Percentiles rank a stretch among this genome's conserved stretches.
These are phyloP conservation scores for Spodoptera picta DNA, from an alignment of 2,888 invertebrate genomes.

Conservation along the genomic window DNA sequence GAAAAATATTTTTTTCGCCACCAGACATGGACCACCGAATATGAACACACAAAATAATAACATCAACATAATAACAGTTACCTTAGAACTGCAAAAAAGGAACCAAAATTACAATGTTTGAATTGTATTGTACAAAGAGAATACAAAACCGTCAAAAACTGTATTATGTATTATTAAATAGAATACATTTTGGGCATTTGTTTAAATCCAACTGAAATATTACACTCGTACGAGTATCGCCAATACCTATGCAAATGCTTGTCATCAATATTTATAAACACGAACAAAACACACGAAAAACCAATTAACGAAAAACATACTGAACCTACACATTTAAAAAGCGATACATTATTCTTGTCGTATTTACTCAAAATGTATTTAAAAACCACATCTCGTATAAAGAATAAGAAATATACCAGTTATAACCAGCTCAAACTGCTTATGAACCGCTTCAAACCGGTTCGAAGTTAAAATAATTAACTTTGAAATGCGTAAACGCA, in stretches of 20 bases:
- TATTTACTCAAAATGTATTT: constrained; percentile 35
- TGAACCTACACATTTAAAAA: constrained; percentile 37
- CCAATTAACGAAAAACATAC: constrained; percentile 25
- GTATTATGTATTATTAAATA: no score
- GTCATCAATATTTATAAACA: constrained; percentile 36
- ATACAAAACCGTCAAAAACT: no score
- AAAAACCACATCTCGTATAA: constrained; percentile 7
- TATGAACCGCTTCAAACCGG: constrained; percentile 26
- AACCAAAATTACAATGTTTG: no score
- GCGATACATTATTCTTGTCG: constrained; percentile 35
- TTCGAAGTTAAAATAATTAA: constrained; percentile 35
- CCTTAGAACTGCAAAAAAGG: no score
- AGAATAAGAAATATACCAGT: constrained; percentile 23
- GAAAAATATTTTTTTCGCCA: no score
- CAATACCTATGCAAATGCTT: constrained; percentile 6
- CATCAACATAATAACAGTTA: no score
- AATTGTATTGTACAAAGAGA: no score
- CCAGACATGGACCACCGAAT: no score
- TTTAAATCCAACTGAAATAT: no score
- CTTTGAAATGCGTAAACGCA: constrained; percentile 18
- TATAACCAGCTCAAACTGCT: constrained; percentile 24
- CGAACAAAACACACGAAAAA: constrained; percentile 25
- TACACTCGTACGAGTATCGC: background rate
- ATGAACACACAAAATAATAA: no score
- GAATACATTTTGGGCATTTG: no score